Percentiles rank a stretch among this genome's conserved stretches.
Evolutionary conservation across 2,797 vertebrate species (phyloP).

Genomic region (Poeciliopsis presidionis): DNA sequence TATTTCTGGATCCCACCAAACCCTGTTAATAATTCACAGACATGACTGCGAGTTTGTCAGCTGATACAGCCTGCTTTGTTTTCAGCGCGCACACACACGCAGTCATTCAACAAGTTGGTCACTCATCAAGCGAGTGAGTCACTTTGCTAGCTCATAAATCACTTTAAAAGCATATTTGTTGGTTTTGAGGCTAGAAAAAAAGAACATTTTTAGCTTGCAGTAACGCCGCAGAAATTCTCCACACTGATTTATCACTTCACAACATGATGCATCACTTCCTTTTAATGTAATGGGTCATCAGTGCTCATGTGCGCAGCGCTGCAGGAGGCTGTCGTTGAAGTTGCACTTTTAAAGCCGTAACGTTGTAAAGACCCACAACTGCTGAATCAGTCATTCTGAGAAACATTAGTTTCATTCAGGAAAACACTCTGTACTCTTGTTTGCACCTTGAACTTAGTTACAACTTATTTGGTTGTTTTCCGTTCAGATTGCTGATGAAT

Average conservation of each 20-base stretch:
- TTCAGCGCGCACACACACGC: slow-evolving; percentile 45
- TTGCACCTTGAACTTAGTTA: slow-evolving; percentile 30
- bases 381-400: slow-evolving; percentile 35
- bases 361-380: background rate
- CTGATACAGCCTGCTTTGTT: slow-evolving; percentile 64
- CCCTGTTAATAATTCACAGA: slow-evolving; percentile 74
- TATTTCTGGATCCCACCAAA: slow-evolving; percentile 45
- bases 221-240: background rate
- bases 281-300: background rate
- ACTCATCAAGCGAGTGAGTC: slow-evolving; percentile 38
- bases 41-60: slow-evolving; percentile 65
- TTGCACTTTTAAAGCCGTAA: background rate
- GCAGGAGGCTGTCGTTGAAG: background rate
- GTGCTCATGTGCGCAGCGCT: slow-evolving; percentile 4
- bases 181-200: background rate
- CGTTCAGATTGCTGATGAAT: background rate
- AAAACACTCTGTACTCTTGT: slow-evolving; percentile 1
- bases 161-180: background rate
- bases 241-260: background rate
- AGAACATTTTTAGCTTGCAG: background rate
- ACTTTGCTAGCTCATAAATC: slow-evolving; percentile 8
- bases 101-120: slow-evolving; percentile 32
- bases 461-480: background rate
- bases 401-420: slow-evolving; percentile 22
- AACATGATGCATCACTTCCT: background rate